Conservation (phyloP, 2,797 vertebrate species). For the Anas georgica region DNA sequence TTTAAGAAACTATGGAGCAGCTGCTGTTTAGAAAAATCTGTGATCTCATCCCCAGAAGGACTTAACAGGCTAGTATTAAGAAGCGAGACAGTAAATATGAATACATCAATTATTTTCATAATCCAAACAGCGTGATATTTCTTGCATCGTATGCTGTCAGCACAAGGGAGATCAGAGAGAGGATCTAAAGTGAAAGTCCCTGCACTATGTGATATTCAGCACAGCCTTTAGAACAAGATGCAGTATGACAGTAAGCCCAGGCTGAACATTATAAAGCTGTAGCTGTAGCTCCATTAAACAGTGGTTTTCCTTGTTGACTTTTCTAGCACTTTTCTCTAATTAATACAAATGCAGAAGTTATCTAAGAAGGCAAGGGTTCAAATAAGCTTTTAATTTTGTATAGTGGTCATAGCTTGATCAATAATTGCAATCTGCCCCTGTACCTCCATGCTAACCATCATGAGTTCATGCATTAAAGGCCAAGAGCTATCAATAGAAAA, state of each 20-base stretch:
- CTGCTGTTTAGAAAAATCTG: slow-evolving; percentile 14
- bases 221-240: neutral
- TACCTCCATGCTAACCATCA: neutral
- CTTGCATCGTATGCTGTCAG: neutral
- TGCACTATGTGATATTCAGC: neutral
- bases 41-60: neutral
- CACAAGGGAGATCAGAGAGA: neutral
- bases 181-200: neutral
- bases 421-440: neutral
- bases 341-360: neutral
- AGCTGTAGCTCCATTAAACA: neutral
- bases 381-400: neutral
- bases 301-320: neutral
- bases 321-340: neutral
- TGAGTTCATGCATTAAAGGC: neutral
- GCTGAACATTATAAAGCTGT: neutral
- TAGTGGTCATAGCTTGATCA: neutral
- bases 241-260: neutral
- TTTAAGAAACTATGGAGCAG: neutral
- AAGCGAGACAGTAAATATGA: neutral
- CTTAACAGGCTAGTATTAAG: neutral
- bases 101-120: neutral
- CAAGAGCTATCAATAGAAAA: neutral
- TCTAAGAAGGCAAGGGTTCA: neutral
- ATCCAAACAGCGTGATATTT: neutral